Evolutionary conservation across 1,140 invertebrate species (phyloP).

Genomic region (Hyles vespertilio): DNA sequence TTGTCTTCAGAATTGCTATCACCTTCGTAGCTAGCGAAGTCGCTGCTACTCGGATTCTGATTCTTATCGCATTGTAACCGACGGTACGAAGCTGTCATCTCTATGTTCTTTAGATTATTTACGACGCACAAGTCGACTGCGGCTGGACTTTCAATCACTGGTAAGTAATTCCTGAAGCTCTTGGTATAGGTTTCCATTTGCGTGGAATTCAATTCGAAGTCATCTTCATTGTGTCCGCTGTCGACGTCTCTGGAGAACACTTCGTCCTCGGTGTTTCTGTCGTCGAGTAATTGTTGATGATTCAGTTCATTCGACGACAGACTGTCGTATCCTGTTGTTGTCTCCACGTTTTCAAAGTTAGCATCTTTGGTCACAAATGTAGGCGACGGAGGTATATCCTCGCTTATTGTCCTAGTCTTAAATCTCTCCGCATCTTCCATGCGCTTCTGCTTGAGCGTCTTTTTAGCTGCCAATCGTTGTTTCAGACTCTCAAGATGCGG

Average conservation of each 20-base stretch:
- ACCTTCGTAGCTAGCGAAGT: conserved; percentile 62
- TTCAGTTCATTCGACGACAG: conserved; percentile 60
- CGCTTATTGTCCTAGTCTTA: conserved; percentile 79
- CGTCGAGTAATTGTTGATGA: conserved; percentile 54
- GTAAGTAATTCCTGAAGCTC: conserved; percentile 66
- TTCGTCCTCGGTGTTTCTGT: conserved; percentile 44
- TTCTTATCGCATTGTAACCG: conserved; percentile 31
- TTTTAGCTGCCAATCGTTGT: conserved; percentile 66
- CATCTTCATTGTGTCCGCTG: conserved; percentile 79
- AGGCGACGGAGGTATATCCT: conserved; percentile 66
- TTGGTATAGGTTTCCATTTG: conserved; percentile 67
- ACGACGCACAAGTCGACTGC: conserved; percentile 68
- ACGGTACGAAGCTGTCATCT: conserved; percentile 70
- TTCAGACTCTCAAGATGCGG: conserved; percentile 69
- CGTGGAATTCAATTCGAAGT: conserved; percentile 73
- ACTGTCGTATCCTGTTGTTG: conserved; percentile 66
- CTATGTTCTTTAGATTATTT: conserved; percentile 71
- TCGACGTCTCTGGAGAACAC: conserved; percentile 48
- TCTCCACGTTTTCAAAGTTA: conserved; percentile 63
- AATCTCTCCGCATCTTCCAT: conserved; percentile 80
- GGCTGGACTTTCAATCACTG: conserved; percentile 65
- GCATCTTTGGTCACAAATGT: conserved; percentile 66
- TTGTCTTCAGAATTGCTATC: conserved; percentile 76
- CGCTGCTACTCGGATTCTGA: conserved; percentile 54
- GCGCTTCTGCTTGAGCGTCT: conserved; percentile 76